Conservation (phyloP, 2,113 vertebrate genomes). For the Microcebus lehilahytsara region DNA sequence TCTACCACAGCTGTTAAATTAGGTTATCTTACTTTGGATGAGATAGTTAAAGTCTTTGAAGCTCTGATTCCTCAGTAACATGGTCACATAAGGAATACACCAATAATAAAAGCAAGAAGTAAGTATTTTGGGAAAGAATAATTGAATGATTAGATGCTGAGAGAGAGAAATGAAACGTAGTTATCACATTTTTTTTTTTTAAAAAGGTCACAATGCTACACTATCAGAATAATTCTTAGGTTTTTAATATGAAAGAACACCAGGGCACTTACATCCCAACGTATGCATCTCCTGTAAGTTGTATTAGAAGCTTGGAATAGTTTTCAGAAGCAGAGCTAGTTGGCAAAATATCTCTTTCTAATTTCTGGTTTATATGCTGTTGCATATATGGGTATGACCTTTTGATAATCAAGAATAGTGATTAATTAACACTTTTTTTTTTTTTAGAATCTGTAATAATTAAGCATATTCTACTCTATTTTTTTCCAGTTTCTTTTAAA, state of each 20-base stretch:
- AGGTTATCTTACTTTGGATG: conserved; percentile 41
- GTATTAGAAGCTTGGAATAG: neutral
- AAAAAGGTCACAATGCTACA: neutral
- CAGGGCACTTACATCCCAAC: neutral
- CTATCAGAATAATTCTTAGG: neutral
- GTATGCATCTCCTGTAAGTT: neutral
- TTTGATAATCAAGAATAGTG: conserved; percentile 65
- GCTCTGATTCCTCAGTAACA: conserved; percentile 26
- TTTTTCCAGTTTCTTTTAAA: conserved; percentile 57
- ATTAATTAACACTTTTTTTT: conserved; percentile 68
- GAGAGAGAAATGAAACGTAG: neutral
- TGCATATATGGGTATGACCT: conserved; percentile 42
- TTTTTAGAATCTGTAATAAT: conserved; percentile 65
- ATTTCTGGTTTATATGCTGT: conserved; percentile 47
- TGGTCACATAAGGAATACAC: neutral
- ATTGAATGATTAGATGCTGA: conserved; percentile 34
- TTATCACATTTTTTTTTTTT: neutral
- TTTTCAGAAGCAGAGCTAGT: conserved; percentile 2
- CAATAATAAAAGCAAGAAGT: conserved; percentile 29
- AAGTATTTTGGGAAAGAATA: conserved; percentile 2
- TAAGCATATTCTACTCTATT: conserved; percentile 57
- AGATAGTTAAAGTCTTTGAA: conserved; percentile 51
- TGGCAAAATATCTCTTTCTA: conserved; percentile 49
- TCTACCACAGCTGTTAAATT: conserved; percentile 68
- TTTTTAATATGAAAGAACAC: neutral